These are phyloP conservation scores for Uloborus plumipes DNA, from an alignment of 2,888 invertebrate genomes.

Conservation along the genomic window DNA sequence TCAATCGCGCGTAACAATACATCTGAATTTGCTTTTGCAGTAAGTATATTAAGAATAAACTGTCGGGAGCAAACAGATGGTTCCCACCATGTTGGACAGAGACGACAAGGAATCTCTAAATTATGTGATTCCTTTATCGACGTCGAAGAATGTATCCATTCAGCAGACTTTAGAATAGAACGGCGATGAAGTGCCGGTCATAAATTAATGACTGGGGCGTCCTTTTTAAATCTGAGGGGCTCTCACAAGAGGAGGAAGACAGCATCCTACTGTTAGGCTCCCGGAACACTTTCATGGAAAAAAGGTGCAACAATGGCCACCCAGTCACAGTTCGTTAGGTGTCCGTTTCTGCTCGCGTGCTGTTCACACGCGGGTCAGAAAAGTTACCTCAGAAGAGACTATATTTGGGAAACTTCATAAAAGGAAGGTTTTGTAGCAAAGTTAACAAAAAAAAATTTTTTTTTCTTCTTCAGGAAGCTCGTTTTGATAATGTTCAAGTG, in stretches of 20 bases:
- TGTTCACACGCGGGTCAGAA: conserved; percentile 12
- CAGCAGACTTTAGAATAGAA: conserved; percentile 8
- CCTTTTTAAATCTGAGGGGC: conserved; percentile 12
- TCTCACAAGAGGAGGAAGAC: neutral
- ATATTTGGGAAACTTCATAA: neutral
- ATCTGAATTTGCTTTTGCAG: too few relatives aligned
- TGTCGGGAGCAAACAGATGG: conserved; percentile 36
- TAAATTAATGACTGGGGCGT: conserved; percentile 54
- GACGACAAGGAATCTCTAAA: conserved; percentile 61
- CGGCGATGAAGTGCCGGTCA: conserved; percentile 54
- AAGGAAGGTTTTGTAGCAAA: conserved; percentile 43
- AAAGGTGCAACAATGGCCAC: conserved; percentile 38
- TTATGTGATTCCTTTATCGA: conserved; percentile 32
- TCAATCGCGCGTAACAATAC: too few relatives aligned
- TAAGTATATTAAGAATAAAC: too few relatives aligned
- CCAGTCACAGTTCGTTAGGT: conserved; percentile 52
- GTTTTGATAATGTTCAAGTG: too few relatives aligned
- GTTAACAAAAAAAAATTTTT: neutral
- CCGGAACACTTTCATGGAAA: conserved; percentile 13
- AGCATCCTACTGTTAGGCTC: conserved; percentile 1
- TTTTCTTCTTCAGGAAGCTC: too few relatives aligned
- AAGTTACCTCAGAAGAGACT: too few relatives aligned
- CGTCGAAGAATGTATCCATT: conserved; percentile 18
- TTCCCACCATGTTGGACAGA: conserved; percentile 10
- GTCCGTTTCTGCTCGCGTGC: conserved; percentile 35